These are phyloP conservation scores for Rhynchopsitta pachyrhyncha DNA, from an alignment of 2,113 vertebrate species.

Conservation along the genomic window DNA sequence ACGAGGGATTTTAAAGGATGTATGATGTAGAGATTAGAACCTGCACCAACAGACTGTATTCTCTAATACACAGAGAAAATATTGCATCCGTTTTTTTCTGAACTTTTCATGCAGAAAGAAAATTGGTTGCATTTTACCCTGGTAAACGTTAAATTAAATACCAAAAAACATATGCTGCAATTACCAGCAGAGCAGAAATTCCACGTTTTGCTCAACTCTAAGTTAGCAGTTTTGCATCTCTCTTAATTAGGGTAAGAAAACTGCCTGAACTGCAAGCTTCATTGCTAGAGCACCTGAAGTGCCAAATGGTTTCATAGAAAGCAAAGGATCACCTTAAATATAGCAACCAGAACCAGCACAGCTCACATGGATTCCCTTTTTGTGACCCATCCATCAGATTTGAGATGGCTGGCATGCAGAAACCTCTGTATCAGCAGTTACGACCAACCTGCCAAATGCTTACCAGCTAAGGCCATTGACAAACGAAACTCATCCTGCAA, in stretches of 20 bases:
- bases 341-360: background rate
- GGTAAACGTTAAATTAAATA: background rate
- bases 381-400: background rate
- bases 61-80: background rate
- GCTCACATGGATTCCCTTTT: background rate
- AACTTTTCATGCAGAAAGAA: background rate
- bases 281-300: background rate
- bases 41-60: background rate
- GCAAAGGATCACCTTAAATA: background rate
- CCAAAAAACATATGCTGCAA: background rate
- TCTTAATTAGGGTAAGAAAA: background rate
- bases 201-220: background rate
- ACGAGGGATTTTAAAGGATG: background rate
- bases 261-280: background rate
- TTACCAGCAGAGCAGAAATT: background rate
- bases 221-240: background rate
- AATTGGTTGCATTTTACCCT: background rate
- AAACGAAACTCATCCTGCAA: constrained; percentile 87
- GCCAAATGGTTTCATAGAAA: background rate
- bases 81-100: background rate
- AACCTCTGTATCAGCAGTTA: background rate
- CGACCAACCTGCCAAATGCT: background rate
- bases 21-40: background rate
- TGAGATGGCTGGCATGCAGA: background rate
- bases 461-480: constrained; percentile 89